Conservation (phyloP, 1,140 invertebrate genomes). For the Drosophila arizonae region DNA sequence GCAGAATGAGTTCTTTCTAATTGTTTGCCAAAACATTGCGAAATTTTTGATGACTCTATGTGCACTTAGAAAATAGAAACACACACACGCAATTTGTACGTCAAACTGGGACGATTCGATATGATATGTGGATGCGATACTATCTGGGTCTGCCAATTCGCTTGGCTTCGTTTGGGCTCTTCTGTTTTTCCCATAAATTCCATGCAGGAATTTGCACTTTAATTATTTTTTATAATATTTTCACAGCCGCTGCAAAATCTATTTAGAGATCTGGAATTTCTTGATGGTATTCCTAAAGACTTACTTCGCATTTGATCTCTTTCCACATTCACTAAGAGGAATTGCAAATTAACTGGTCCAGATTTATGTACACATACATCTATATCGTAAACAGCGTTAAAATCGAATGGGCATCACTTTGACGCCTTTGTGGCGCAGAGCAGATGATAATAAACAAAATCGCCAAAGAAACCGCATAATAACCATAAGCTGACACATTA, state of each 20-base stretch:
- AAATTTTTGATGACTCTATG: slow-evolving; percentile 32
- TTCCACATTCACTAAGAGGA: background rate
- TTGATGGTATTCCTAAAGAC: background rate
- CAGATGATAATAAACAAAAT: slow-evolving; percentile 24
- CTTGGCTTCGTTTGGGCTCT: slow-evolving; percentile 48
- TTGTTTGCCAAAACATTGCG: slow-evolving; percentile 33
- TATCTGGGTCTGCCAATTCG: slow-evolving; percentile 58
- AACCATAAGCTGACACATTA: slow-evolving; percentile 45
- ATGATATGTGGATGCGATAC: slow-evolving; percentile 15
- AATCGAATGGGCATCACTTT: background rate
- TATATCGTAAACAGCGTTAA: slow-evolving; percentile 28
- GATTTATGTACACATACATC: background rate
- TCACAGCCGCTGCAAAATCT: slow-evolving; percentile 30
- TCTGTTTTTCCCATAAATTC: slow-evolving; percentile 59
- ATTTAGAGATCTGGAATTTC: slow-evolving; percentile 21
- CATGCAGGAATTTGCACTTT: slow-evolving; percentile 47
- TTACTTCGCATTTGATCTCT: background rate
- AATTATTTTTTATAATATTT: slow-evolving; percentile 15
- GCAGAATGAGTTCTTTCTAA: slow-evolving; percentile 7
- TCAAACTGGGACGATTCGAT: slow-evolving; percentile 13
- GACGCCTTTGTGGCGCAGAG: slow-evolving; percentile 17
- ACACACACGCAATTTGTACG: background rate
- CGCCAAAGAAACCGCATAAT: slow-evolving; percentile 12
- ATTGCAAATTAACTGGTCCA: slow-evolving; percentile 1
- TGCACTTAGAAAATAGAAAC: background rate